phyloP scores from a whole-genome alignment of 2,113 vertebrate species.

The Istiophorus platypterus region DNA sequence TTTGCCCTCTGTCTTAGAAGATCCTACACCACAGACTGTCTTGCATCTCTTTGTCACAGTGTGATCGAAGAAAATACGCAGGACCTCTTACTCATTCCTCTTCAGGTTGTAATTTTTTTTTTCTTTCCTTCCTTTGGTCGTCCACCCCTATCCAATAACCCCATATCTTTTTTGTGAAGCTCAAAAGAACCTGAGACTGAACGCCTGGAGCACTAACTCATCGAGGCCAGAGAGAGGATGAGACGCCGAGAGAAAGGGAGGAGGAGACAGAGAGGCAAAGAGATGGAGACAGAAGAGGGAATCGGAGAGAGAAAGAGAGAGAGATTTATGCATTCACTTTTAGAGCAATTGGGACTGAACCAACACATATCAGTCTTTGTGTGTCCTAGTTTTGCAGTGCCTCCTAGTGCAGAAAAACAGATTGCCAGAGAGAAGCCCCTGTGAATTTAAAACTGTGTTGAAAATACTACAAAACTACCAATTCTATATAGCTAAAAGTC shows the following conservation, averaged over 20 bases:
- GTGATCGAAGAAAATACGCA: constrained; percentile 56
- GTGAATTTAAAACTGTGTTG: background rate
- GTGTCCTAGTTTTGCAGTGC: constrained; percentile 12
- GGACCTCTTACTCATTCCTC: constrained; percentile 42
- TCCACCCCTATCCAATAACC: constrained; percentile 49
- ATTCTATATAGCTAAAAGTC: too few relatives aligned
- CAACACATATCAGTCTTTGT: constrained; percentile 32
- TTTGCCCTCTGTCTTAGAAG: constrained; percentile 68
- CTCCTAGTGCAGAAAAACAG: constrained; percentile 23
- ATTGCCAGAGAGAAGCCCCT: background rate
- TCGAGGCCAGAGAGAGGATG: constrained; percentile 59
- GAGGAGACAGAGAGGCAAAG: constrained; percentile 37
- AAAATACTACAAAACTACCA: background rate
- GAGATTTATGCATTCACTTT: constrained; percentile 38
- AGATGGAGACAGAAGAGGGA: constrained; percentile 36
- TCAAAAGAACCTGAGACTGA: constrained; percentile 65
- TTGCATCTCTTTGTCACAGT: constrained; percentile 66
- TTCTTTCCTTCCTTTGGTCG: constrained; percentile 12
- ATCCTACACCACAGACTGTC: constrained; percentile 52
- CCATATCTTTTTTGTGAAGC: constrained; percentile 40
- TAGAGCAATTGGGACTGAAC: constrained; percentile 22
- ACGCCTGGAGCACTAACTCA: constrained; percentile 67
- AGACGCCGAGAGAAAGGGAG: constrained; percentile 17
- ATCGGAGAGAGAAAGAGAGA: background rate
- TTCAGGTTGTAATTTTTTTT: constrained; percentile 21